Percentiles rank a stretch among this genome's conserved stretches.
Conservation (phyloP, 1,140 invertebrate genomes). For the Aphidius gifuensis region DNA sequence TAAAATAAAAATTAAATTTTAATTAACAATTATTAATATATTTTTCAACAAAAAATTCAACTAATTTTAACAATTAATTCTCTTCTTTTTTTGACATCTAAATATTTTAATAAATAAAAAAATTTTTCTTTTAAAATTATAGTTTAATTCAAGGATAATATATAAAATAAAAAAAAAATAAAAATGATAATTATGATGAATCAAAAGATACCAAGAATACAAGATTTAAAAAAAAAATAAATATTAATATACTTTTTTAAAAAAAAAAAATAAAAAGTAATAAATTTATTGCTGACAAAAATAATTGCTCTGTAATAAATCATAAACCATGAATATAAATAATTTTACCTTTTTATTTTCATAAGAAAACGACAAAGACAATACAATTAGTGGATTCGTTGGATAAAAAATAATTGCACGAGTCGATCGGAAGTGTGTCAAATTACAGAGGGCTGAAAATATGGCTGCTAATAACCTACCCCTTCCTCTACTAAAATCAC, state of each 20-base stretch:
- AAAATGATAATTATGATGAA: too few species aligned
- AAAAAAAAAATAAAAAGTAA: conserved; percentile 26
- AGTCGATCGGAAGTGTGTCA: conserved; percentile 53
- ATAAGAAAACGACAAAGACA: conserved; percentile 5
- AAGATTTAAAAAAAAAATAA: too few species aligned
- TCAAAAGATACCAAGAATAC: too few species aligned
- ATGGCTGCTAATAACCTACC: conserved; percentile 52
- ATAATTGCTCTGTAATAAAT: neutral
- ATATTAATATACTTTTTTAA: too few species aligned
- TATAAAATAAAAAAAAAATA: too few species aligned
- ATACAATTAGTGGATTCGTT: neutral
- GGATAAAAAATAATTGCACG: conserved; percentile 36
- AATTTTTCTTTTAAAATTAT: conserved; percentile 31
- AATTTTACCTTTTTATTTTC: neutral
- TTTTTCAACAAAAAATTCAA: too few species aligned
- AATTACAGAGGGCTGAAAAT: conserved; percentile 51
- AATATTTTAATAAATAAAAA: too few species aligned
- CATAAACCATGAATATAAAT: too few species aligned
- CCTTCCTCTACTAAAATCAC: conserved; percentile 22
- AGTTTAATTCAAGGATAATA: neutral
- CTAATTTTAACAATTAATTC: too few species aligned
- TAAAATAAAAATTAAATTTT: too few species aligned
- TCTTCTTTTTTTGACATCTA: too few species aligned
- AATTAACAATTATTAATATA: too few species aligned
- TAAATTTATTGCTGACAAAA: conserved; percentile 11